Percentiles rank a stretch among this genome's conserved stretches.
Evolutionary conservation across 2,888 invertebrate genomes (phyloP).

Genomic region (Ectobius pallidus): DNA sequence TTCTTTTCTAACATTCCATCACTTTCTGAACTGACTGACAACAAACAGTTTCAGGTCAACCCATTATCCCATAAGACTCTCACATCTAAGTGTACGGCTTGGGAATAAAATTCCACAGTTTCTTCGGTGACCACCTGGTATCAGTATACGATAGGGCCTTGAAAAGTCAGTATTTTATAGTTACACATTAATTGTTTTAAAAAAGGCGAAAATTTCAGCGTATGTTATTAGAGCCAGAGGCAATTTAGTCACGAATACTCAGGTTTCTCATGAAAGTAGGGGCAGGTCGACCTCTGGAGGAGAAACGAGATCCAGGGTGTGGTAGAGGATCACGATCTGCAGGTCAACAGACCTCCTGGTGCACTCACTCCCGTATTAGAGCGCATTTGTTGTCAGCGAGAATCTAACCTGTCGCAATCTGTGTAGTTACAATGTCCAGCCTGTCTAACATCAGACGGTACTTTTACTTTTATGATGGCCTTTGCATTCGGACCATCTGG

Average conservation of each 20-base stretch:
- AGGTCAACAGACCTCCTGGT: constrained; percentile 19
- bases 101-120: not conserved
- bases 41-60: not conserved
- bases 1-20: too few species aligned
- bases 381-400: not conserved
- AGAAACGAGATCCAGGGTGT: constrained; percentile 19
- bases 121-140: not conserved
- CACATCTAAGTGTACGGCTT: too few species aligned
- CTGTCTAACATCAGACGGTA: too few species aligned
- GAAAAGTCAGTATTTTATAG: not conserved
- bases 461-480: too few species aligned
- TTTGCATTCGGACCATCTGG: too few species aligned
- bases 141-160: not conserved
- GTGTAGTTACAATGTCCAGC: not conserved
- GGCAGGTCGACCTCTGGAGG: not conserved
- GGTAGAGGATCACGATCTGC: constrained; percentile 16
- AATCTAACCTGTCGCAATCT: not conserved
- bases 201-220: constrained; percentile 15
- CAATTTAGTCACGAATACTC: constrained; percentile 4
- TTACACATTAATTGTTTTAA: constrained; percentile 10
- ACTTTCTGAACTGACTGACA: not conserved
- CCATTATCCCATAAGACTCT: not conserved
- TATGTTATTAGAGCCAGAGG: constrained; percentile 6
- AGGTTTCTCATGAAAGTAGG: not conserved
- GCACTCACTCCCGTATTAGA: not conserved